Evolutionary conservation across 2,113 vertebrate species (phyloP).

Genomic region (Elephantulus edwardii): DNA sequence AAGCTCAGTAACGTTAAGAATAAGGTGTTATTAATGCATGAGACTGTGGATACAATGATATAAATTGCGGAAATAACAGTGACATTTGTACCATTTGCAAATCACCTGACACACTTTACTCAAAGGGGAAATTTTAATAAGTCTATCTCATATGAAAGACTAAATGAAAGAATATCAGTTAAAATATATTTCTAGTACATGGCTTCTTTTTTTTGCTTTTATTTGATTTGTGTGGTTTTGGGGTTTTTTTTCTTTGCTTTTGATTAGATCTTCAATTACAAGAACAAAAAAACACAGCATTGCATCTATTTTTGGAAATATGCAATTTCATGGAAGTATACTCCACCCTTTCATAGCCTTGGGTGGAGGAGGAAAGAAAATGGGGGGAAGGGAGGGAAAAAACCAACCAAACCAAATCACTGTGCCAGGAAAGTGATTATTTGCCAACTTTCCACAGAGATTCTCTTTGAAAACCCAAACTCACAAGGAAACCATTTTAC

Average conservation of each 20-base stretch:
- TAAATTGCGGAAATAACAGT: rapidly evolving
- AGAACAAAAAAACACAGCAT: conserved; percentile 42
- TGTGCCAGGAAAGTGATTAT: conserved; percentile 67
- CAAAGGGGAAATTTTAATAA: conserved; percentile 54
- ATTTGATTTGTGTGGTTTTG: too few relatives aligned
- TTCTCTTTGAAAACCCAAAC: conserved; percentile 70
- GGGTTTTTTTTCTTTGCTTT: conserved; percentile 42
- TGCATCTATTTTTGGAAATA: conserved; percentile 78
- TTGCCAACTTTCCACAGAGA: conserved; percentile 75
- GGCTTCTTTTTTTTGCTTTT: conserved; percentile 39
- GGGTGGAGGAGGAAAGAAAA: conserved; percentile 59
- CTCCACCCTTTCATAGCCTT: conserved; percentile 77
- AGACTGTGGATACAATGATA: neutral
- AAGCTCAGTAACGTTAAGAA: neutral
- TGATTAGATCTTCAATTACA: conserved; percentile 60
- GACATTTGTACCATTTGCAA: neutral
- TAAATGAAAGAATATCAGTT: conserved; percentile 1
- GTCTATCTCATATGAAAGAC: neutral
- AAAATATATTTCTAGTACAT: conserved; percentile 33
- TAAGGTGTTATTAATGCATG: rapidly evolving
- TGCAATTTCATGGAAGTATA: conserved; percentile 74
- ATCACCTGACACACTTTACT: conserved; percentile 28
- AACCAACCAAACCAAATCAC: conserved; percentile 54
- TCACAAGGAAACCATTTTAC: conserved; percentile 64
- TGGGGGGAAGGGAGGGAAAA: neutral